Evolutionary conservation across 2,113 vertebrate genomes (phyloP), one percentile per base, ranked within the genome.

Genomic region (Empidonax alnorum): DNA sequence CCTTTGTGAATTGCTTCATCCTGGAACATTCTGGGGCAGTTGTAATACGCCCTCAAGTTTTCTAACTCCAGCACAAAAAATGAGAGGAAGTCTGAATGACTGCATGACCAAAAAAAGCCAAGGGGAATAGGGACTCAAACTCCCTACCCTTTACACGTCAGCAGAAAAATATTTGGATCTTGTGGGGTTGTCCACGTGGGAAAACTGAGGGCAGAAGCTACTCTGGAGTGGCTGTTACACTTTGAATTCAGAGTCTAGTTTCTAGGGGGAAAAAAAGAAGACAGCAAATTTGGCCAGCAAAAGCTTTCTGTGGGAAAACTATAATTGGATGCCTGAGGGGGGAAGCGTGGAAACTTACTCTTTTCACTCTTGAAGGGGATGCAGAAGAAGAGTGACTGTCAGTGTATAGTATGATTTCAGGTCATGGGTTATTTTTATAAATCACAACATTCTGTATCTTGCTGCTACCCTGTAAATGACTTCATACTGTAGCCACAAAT

Each of bases 91-190:
- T 68, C 67, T 35, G 44, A 89, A 65, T 82, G 80, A 84, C 73
- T 91, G 86, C 68, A 72, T 94, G 88, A 84, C 79, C 80, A 96
- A 93, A 94, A 95, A 91, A 93, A 93, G 68, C 56, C 74, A 87
- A 92, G 12, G 10, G 23, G 55, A 65, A 25, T 75, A 77, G 86
- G 80, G 73, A 84, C n/a, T 93, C 76, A 65, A 61, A 13, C 59
- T 86, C 68, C 24, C 53, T 88, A 75, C 52, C 44, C 93, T 79
- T 76, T 84, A 82, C 37, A 87, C 31, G 6, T 78, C 68, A 92
- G 71, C 80, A 76, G 88, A 84, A 93, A 94, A 73, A 81, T 58
- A 94, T 95, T 93, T 90, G 50, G 49, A 63, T 96, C 82, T 90
- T 88, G 72, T 88, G 80, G 52, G 7, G 25, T 46, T 78, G 47